These are phyloP conservation scores for Heterodera filipjevi DNA, from an alignment of 2,888 invertebrate species.

Conservation along the genomic window DNA sequence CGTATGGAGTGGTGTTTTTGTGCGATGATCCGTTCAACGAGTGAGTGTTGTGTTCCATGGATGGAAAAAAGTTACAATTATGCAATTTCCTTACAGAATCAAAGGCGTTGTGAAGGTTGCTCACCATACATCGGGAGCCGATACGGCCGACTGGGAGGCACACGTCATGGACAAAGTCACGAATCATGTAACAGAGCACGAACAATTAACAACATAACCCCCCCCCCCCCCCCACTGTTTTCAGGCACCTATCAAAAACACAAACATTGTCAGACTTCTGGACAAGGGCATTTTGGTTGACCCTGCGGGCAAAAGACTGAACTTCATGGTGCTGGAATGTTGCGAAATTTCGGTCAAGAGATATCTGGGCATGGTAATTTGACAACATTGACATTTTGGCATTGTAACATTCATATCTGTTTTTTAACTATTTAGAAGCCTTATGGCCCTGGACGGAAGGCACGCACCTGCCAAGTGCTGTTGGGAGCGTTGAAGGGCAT, in stretches of 20 bases:
- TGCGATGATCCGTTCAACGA: constrained; percentile 6
- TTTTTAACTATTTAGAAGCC: constrained; percentile 17
- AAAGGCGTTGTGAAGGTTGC: constrained; percentile 1
- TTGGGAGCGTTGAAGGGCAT: constrained; percentile 45
- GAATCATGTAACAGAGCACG: too few relatives aligned
- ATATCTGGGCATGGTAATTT: constrained; percentile 28
- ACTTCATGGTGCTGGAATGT: constrained; percentile 47
- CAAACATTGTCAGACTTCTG: constrained; percentile 41
- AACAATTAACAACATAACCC: too few relatives aligned
- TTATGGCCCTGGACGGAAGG: constrained; percentile 26
- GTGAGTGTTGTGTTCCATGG: not conserved
- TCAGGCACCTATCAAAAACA: constrained; percentile 22
- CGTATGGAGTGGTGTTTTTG: constrained; percentile 46
- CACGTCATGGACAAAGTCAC: not conserved
- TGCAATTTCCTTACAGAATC: not conserved
- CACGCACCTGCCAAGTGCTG: constrained; percentile 36
- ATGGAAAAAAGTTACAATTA: too few relatives aligned
- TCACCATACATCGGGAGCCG: not conserved
- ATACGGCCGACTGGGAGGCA: constrained; percentile 21
- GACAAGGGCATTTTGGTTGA: constrained; percentile 47
- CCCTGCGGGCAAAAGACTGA: constrained; percentile 39
- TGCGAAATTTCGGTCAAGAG: constrained; percentile 37
- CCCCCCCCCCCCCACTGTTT: not conserved
- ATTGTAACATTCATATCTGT: too few relatives aligned
- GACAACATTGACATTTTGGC: too few relatives aligned